Conservation (phyloP, 2,113 vertebrate genomes). For the Oxyura jamaicensis region DNA sequence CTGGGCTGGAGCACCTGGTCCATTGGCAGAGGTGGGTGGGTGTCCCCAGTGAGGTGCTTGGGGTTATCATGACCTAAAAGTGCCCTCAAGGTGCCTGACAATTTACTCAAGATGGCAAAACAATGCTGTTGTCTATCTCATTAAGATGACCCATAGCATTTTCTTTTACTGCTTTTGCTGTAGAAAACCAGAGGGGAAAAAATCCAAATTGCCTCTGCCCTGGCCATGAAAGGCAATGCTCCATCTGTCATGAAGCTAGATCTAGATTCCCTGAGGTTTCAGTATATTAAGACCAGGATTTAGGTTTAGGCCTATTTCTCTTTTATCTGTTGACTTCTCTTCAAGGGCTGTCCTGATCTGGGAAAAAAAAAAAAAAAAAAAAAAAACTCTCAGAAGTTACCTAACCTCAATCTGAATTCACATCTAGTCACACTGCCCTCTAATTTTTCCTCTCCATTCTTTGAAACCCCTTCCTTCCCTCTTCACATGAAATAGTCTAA, state of each 20-base stretch:
- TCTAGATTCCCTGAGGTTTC: not conserved
- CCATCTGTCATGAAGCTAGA: not conserved
- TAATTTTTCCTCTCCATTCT: constrained; percentile 16
- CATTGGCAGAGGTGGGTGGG: rapidly evolving
- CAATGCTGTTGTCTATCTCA: not conserved
- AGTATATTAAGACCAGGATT: not conserved
- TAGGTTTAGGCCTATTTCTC: not conserved
- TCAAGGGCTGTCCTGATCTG: not conserved
- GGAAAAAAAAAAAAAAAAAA: not conserved
- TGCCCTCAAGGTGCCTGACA: not conserved
- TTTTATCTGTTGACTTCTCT: not conserved
- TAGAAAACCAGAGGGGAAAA: not conserved
- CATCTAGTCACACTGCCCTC: not conserved
- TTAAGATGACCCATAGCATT: not conserved
- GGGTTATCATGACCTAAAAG: not conserved
- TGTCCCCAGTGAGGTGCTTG: rapidly evolving
- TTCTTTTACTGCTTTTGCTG: not conserved
- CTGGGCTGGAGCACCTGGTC: not conserved
- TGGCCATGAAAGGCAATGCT: not conserved
- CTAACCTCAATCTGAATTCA: not conserved
- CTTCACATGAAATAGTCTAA: constrained; percentile 32
- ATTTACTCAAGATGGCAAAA: not conserved
- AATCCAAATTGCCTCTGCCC: not conserved
- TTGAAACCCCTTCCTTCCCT: not conserved
- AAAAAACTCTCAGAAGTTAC: not conserved